Evolutionary conservation across 2,113 vertebrate species (phyloP).

Genomic region (Bambusicola thoracicus): DNA sequence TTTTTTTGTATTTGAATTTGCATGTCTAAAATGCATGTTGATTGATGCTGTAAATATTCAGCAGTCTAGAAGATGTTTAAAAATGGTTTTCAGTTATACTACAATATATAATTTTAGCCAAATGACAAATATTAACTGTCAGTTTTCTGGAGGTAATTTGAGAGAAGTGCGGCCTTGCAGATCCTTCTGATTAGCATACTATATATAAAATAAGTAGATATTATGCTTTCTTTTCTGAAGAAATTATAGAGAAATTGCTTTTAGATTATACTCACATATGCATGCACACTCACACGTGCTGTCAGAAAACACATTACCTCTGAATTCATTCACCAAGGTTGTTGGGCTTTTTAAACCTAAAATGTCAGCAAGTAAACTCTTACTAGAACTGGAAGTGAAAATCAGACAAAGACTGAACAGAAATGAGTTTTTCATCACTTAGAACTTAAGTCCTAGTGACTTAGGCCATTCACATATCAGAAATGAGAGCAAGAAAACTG

Average conservation of each 20-base stretch:
- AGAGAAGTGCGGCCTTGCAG: background rate
- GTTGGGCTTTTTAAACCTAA: background rate
- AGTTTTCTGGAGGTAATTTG: background rate
- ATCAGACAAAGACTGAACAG: background rate
- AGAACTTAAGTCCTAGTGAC: too few relatives aligned
- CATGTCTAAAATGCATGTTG: slow-evolving; percentile 60
- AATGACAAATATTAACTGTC: slow-evolving; percentile 24
- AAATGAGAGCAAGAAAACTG: background rate
- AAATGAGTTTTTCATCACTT: background rate
- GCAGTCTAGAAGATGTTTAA: slow-evolving; percentile 49
- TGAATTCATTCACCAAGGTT: background rate
- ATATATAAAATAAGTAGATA: background rate
- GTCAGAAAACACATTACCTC: background rate
- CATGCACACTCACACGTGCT: background rate
- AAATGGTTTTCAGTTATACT: background rate
- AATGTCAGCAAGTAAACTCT: background rate
- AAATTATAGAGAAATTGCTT: background rate
- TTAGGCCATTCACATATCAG: background rate
- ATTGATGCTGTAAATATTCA: slow-evolving; percentile 69
- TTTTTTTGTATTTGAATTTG: slow-evolving; percentile 67
- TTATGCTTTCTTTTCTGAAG: background rate
- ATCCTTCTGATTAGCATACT: background rate
- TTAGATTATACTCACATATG: background rate
- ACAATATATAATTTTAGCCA: slow-evolving; percentile 41
- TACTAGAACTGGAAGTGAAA: background rate